Evolutionary conservation across 1,140 invertebrate species (phyloP).

Genomic region (Scaptomyza hsui): DNA sequence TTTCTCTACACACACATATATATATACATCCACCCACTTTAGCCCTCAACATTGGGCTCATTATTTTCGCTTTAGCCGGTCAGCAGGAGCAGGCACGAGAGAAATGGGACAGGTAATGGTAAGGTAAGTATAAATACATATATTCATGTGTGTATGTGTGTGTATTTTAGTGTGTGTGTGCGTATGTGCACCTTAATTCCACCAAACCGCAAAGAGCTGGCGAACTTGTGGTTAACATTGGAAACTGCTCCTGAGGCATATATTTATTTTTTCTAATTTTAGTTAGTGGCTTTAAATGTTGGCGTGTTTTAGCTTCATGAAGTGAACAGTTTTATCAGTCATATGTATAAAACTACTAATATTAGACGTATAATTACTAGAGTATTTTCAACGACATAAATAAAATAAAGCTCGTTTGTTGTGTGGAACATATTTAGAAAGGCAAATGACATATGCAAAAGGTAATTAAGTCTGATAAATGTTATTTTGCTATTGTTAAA

Average conservation of each 20-base stretch:
- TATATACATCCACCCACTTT: slow-evolving; percentile 19
- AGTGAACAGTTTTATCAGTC: neutral
- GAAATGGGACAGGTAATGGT: slow-evolving; percentile 30
- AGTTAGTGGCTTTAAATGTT: neutral
- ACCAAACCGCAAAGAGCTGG: slow-evolving; percentile 56
- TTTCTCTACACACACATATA: slow-evolving; percentile 1
- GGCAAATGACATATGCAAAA: no score
- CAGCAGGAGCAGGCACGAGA: slow-evolving; percentile 35
- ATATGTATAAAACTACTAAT: neutral
- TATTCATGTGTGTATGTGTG: slow-evolving; percentile 2
- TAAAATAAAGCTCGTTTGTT: neutral
- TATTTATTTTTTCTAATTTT: slow-evolving; percentile 11
- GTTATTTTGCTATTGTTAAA: no score
- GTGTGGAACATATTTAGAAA: no score
- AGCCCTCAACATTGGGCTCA: slow-evolving; percentile 61
- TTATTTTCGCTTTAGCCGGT: slow-evolving; percentile 79
- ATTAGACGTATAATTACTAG: neutral
- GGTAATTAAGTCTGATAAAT: no score
- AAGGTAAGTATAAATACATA: slow-evolving; percentile 6
- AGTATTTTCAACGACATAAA: neutral
- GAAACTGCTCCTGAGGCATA: slow-evolving; percentile 37
- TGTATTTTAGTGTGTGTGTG: slow-evolving; percentile 19
- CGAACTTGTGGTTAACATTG: slow-evolving; percentile 34
- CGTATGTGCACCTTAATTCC: slow-evolving; percentile 52
- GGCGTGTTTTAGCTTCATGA: neutral